Evolutionary conservation across 37 sponge, comb jelly and placozoan species (phyloP).

Genomic region (Axinella damicornis): DNA sequence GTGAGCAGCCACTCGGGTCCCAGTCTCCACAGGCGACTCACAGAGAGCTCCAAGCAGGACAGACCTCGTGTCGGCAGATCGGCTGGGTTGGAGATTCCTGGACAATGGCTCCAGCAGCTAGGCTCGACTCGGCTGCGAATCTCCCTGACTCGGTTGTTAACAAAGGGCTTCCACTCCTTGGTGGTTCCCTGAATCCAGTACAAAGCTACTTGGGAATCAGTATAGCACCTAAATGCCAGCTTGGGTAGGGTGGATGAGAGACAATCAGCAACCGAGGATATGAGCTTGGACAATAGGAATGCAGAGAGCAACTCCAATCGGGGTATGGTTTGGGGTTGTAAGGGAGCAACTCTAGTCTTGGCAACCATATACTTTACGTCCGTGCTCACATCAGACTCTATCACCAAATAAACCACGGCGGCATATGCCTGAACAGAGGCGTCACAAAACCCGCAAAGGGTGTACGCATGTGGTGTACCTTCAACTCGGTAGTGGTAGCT

Average conservation of each 20-base stretch:
- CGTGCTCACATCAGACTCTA: conserved; percentile 21
- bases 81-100: conserved; percentile 5
- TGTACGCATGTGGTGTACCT: conserved; percentile 8
- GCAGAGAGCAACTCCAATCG: conserved; percentile 34
- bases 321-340: conserved; percentile 42
- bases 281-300: conserved; percentile 36
- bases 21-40: conserved; percentile 19
- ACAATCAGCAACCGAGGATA: conserved; percentile 1
- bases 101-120: conserved; percentile 27
- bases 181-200: conserved; percentile 26
- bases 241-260: conserved; percentile 9
- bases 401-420: conserved; percentile 28
- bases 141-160: conserved; percentile 19
- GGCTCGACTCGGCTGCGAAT: conserved; percentile 9
- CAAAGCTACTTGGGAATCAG: conserved; percentile 36
- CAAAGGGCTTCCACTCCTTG: conserved; percentile 51
- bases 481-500: conserved; percentile 4
- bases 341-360: conserved; percentile 52
- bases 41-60: conserved; percentile 7
- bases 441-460: conserved; percentile 38
- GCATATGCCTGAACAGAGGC: conserved; percentile 36
- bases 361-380: conserved; percentile 18
- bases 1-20: conserved; percentile 31
- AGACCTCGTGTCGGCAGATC: conserved; percentile 13
- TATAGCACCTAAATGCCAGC: conserved; percentile 12